Conservation (phyloP, 2,797 vertebrate species). For the Acanthiza pusilla region DNA sequence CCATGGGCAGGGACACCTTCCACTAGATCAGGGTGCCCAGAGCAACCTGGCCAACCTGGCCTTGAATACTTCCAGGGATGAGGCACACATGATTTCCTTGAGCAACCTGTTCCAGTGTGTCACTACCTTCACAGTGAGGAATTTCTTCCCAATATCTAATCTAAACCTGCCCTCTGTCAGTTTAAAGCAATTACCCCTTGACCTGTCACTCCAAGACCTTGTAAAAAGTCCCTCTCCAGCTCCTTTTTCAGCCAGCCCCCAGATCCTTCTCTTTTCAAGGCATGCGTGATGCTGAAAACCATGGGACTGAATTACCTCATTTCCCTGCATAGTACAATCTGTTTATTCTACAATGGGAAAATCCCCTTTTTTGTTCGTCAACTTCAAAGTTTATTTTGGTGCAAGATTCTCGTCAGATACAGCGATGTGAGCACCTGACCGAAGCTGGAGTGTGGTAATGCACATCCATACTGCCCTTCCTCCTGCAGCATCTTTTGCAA, state of each 20-base stretch:
- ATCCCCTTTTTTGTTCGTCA: background rate
- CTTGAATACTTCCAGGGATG: background rate
- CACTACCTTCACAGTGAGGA: background rate
- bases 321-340: background rate
- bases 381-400: slow-evolving; percentile 12
- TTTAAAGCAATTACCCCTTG: background rate
- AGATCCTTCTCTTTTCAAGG: background rate
- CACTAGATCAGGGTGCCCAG: background rate
- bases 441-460: background rate
- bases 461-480: background rate
- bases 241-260: background rate
- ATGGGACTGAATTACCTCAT: background rate
- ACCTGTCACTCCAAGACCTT: background rate
- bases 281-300: background rate
- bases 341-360: slow-evolving; percentile 23
- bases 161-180: background rate
- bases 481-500: slow-evolving; percentile 31
- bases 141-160: background rate
- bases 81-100: background rate
- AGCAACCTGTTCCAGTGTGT: background rate
- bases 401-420: background rate
- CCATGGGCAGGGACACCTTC: background rate
- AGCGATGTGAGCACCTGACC: background rate
- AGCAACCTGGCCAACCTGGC: background rate
- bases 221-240: background rate